Evolutionary conservation across 2,797 vertebrate species (phyloP), one percentile per base, ranked within the genome.

Genomic region (Cercopithecus diana): DNA sequence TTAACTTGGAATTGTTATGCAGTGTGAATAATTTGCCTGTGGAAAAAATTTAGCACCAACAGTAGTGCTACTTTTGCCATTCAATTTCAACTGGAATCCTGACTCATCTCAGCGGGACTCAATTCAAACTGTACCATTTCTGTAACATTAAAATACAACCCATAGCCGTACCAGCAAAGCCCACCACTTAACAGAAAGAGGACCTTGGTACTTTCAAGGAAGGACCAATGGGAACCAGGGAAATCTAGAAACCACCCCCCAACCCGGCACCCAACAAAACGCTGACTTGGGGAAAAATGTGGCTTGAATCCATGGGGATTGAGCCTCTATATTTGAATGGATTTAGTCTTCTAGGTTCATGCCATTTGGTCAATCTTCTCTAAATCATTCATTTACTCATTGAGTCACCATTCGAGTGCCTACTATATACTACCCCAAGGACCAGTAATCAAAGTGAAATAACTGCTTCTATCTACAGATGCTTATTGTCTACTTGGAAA

Each of bases 1-100:
- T 80, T 88, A 73, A 86, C 36, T 89, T 41, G 79, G 30, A 79
- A 91, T 76, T 92, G 48, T 76, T 94, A 39, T 48, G 50, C 85
- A 85, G 84, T 88, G 72, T 92, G 90, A 93, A 36, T 73, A 97
- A 95, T 36, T 82, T 4, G 36, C 73, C 67, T 97, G 39, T 92
- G 61, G 79, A 77, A 91, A 95, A 92, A 45, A 88, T 2, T 50
- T 70, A 89, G 39, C 36, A 43, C 11, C 4, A 17, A 61, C 1
- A 30, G n/a, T 39, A 50, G 2, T 58, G 14, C 55, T 92, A 43
- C 52, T 75, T 90, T 58, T 57, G 50, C 61, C 88, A 67, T 50
- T 92, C 85, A 84, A 91, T 84, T 88, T 72, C 72, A 57, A 24
- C 57, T 76, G 36, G 79, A 96, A 77, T 50, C 67, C 73, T 90